Evolutionary conservation across 2,888 invertebrate species (phyloP), one percentile per base, ranked within the genome.

Genomic region (Drosophila putrida): DNA sequence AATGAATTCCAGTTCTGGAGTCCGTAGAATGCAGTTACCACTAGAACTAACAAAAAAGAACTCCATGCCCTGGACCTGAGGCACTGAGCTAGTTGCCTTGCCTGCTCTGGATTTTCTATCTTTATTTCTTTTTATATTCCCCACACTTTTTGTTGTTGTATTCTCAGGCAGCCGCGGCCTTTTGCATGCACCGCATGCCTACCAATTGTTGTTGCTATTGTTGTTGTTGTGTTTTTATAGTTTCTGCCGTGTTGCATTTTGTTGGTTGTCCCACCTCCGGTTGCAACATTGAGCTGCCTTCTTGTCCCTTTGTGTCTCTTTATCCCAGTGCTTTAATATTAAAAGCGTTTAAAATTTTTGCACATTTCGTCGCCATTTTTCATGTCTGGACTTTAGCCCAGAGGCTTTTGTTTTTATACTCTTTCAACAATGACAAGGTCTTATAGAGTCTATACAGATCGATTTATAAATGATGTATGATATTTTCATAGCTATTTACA

Each of bases 321-420:
- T 51, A 67, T 62, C 67, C 75, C 72, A 73, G 58, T 47, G 85
- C 85, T 86, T 89, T 87, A 89, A 82, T 89, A 86, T 89, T 86
- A 84, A 85, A 89, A 86, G 85, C 82, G 82, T 81, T 86, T 86
- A 81, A 81, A 67, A 73, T 76, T 81, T 64, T 75, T 72, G 72
- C 67, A 72, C 67, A 57, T 80, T 86, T 78, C 70, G 84, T 75
- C 83, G 81, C 74, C 74, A 74, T 80, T 80, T 71, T 68, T 82
- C 61, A 65, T 72, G 75, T 70, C 69, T 70, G 65, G 36, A 13
- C 46, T 36, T n/a, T 13, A n/a, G 27, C 49, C 31, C 49, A 36
- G 20, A 25, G 51, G 51, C 43, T 38, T 64, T 64, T 72, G 64
- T 47, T 78, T 63, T 47, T 2, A 64, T 78, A 63, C 68, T 54